Percentiles rank a stretch among this genome's conserved stretches.
Evolutionary conservation across 92 coral and sea anemone genomes (phyloP).

Genomic region (Galaxea fascicularis): DNA sequence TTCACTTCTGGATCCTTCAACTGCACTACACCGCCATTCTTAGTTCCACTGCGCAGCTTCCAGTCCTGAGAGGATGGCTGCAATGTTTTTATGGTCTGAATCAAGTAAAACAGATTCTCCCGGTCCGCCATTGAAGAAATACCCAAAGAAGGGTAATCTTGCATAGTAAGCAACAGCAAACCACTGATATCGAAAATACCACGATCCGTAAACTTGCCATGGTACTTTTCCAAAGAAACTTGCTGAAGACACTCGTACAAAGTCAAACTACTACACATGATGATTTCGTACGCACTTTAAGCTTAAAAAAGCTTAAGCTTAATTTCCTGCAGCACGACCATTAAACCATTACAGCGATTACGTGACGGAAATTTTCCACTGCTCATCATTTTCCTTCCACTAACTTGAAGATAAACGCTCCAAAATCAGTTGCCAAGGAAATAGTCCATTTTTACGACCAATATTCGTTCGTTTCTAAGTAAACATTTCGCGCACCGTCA

Average conservation of each 20-base stretch:
- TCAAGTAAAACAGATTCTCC: slow-evolving; percentile 75
- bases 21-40: slow-evolving; percentile 5
- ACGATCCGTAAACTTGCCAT: slow-evolving; percentile 57
- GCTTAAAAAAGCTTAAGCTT: no score
- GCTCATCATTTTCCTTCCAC: not conserved
- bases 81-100: slow-evolving; percentile 67
- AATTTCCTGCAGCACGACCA: not conserved
- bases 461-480: slow-evolving; percentile 34
- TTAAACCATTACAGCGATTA: not conserved
- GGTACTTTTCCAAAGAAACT: slow-evolving; percentile 74
- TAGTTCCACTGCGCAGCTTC: slow-evolving; percentile 13
- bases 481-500: no score
- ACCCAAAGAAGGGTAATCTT: slow-evolving; percentile 83
- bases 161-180: slow-evolving; percentile 83
- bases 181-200: slow-evolving; percentile 64
- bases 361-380: not conserved
- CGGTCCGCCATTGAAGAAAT: slow-evolving; percentile 85
- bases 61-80: not conserved
- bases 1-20: not conserved
- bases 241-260: slow-evolving; percentile 68
- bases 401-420: not conserved
- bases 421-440: not conserved
- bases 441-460: slow-evolving; percentile 6
- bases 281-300: no score
- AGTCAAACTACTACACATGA: slow-evolving; percentile 18